Evolutionary conservation across 2,113 vertebrate genomes (phyloP).

Genomic region (Telmatochromis brachygnathus): DNA sequence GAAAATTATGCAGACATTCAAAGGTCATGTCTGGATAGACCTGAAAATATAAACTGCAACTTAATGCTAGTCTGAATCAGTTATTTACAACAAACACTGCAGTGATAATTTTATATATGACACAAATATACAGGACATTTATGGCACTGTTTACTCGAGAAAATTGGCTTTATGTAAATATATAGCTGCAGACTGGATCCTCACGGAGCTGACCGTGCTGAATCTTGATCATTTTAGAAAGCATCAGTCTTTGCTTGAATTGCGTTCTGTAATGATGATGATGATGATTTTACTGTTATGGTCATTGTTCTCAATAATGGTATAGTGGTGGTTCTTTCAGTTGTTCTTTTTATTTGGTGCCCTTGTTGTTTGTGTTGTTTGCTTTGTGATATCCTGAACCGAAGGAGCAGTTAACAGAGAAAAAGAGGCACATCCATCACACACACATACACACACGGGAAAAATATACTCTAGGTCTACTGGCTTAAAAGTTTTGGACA

Average conservation of each 20-base stretch:
- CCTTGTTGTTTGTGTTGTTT: not conserved
- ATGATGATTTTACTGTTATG: not conserved
- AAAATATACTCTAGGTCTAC: not conserved
- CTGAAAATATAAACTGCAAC: not conserved
- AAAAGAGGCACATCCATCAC: slow-evolving; percentile 35
- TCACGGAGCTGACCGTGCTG: not conserved
- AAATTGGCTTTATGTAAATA: not conserved
- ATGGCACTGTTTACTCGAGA: not conserved
- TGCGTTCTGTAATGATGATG: not conserved
- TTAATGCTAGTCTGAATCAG: not conserved
- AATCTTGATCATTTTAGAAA: not conserved
- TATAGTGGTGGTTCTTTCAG: not conserved
- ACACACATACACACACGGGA: not conserved
- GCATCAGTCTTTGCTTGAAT: not conserved
- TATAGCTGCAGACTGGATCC: not conserved
- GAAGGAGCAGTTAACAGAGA: not conserved
- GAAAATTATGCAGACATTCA: not conserved
- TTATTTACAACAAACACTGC: not conserved
- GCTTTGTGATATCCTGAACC: not conserved
- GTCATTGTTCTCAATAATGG: not conserved
- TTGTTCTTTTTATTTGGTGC: not conserved
- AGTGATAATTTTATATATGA: not conserved
- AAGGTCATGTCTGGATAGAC: not conserved
- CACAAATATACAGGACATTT: not conserved
- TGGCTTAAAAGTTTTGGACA: not conserved